Evolutionary conservation across 2,113 vertebrate genomes (phyloP), one percentile per base, ranked within the genome.

Genomic region (Austrofundulus limnaeus): DNA sequence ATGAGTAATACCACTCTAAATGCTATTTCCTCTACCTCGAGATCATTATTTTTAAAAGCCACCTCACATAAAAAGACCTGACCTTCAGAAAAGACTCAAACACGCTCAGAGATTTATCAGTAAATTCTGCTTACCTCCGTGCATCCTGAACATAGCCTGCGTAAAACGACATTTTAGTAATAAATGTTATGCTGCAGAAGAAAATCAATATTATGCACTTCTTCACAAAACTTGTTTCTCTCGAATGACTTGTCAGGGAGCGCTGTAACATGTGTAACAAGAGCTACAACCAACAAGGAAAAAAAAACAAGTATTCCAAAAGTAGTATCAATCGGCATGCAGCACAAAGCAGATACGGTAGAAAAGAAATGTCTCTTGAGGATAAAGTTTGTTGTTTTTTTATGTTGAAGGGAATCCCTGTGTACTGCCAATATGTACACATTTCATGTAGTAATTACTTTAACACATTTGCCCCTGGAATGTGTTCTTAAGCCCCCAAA

Each of bases 141-240:
- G 24, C 7, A 65, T 51, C 71, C 42, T 43, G 10, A 48, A 15
- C 39, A 11, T 4, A 5, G 24, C 48, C 43, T 19, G 31, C 59
- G 56, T 72, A 47, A 34, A 58, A n/a, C n/a, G 78, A 83, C 62
- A n/a, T 28, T 41, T 53, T 38, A 70, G 75, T 73, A 79, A 73
- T 68, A 80, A 66, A 70, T 66, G 28, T 42, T 34, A 49, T 58
- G 59, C 60, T 45, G 54, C 51, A 10, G 58, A 39, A 20, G 20
- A 50, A 80, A 85, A 86, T 83, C 82, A 59, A 75, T 86, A 71
- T 60, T 65, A 34, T 70, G 70, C 31, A 54, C 70, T 64, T 14
- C 66, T 50, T 43, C 54, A 72, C 20, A 70, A 78, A 78, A 81
- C 50, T 24, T 72, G 62, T 69, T 70, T 82, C 50, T 64, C 47